phyloP scores from a whole-genome alignment of 2,888 invertebrate genomes.

The Euzophera pinguis region DNA sequence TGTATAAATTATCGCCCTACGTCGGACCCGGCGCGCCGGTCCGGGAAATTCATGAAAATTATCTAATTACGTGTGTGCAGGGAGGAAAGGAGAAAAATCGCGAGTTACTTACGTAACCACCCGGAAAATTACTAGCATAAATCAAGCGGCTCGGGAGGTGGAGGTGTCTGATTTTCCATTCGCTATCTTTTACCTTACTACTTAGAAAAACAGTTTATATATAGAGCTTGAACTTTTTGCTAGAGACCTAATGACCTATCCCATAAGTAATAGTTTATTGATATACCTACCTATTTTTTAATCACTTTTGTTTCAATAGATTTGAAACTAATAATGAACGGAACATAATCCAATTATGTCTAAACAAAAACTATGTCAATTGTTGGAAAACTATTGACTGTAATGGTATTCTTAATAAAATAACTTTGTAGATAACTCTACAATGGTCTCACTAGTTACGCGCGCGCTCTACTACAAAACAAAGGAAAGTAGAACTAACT shows the following conservation, averaged over 20 bases:
- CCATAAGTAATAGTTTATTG: background rate
- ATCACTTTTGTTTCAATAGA: no score
- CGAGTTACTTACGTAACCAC: constrained; percentile 75
- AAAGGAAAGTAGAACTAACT: background rate
- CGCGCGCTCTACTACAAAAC: background rate
- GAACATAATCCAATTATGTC: no score
- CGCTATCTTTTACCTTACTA: constrained; percentile 74
- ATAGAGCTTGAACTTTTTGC: background rate
- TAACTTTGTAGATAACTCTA: no score
- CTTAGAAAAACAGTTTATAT: background rate
- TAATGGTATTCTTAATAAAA: no score
- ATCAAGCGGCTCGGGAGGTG: constrained; percentile 50
- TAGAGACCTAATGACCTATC: background rate
- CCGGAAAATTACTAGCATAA: constrained; percentile 77
- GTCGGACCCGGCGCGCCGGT: constrained; percentile 32
- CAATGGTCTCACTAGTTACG: background rate
- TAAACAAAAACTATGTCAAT: no score
- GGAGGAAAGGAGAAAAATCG: constrained; percentile 75
- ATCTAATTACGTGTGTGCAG: constrained; percentile 76
- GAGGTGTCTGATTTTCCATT: constrained; percentile 70
- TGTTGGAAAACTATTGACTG: no score
- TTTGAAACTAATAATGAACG: no score
- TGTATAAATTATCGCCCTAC: constrained; percentile 34
- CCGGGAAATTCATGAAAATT: constrained; percentile 63
- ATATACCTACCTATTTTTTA: background rate